Evolutionary conservation across 2,797 vertebrate genomes (phyloP).

Genomic region (Todus mexicanus): DNA sequence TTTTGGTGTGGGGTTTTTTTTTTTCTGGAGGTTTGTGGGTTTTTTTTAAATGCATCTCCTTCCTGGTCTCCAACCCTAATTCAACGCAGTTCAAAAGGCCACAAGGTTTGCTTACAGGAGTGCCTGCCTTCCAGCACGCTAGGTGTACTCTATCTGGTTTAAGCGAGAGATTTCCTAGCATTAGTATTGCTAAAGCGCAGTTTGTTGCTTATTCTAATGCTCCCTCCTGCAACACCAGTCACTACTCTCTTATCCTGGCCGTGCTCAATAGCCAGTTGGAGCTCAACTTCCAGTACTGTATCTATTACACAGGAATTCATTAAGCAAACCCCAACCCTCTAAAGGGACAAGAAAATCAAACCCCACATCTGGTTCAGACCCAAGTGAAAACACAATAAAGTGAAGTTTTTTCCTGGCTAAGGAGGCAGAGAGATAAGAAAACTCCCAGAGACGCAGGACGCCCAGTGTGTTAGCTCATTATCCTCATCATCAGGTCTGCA

Average conservation of each 20-base stretch:
- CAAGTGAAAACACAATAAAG: not conserved
- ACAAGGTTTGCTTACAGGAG: not conserved
- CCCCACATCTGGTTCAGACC: not conserved
- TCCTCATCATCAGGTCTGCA: not conserved
- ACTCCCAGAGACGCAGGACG: not conserved
- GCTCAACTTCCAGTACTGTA: not conserved
- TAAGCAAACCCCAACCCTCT: not conserved
- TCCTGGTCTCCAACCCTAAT: not conserved
- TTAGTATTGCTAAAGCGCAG: not conserved
- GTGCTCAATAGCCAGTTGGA: not conserved
- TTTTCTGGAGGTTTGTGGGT: too few relatives aligned
- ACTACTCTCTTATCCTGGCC: not conserved
- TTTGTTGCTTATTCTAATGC: not conserved
- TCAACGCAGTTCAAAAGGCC: not conserved
- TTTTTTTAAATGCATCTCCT: not conserved
- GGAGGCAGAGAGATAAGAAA: not conserved
- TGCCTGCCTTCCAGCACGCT: not conserved
- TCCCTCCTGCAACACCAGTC: not conserved
- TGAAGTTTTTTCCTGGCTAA: not conserved
- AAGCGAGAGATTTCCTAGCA: not conserved
- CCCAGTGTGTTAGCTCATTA: not conserved
- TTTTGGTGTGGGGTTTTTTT: too few relatives aligned
- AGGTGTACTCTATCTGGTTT: not conserved
- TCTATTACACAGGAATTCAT: not conserved
- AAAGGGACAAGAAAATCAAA: not conserved